Percentiles rank a stretch among this genome's conserved stretches.
Evolutionary conservation across 2,113 vertebrate genomes (phyloP).

Genomic region (Ailurus styani): DNA sequence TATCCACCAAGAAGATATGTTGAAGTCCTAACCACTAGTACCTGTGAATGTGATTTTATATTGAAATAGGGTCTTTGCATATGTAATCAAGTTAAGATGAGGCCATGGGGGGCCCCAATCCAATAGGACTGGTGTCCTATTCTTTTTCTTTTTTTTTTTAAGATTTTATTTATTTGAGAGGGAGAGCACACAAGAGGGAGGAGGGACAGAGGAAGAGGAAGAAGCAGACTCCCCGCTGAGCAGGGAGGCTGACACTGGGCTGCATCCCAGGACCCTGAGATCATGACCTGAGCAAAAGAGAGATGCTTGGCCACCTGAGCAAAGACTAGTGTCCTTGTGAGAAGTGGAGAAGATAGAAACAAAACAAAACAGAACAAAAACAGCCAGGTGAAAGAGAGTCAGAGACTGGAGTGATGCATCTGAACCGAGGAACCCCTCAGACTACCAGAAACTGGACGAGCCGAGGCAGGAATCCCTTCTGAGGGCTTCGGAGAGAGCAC

Average conservation of each 20-base stretch:
- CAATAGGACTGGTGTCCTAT: background rate
- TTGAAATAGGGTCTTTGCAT: background rate
- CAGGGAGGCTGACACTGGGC: background rate
- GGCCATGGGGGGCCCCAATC: background rate
- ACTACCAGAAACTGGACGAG: background rate
- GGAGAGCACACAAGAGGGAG: background rate
- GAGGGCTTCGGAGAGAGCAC: background rate
- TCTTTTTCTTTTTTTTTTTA: background rate
- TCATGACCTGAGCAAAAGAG: background rate
- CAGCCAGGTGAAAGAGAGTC: background rate
- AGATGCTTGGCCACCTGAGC: background rate
- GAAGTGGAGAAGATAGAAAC: background rate
- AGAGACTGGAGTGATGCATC: background rate
- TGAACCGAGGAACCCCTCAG: background rate
- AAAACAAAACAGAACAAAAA: background rate
- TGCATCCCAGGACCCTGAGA: background rate
- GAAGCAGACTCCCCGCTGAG: background rate
- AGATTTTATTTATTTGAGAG: background rate
- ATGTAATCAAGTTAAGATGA: background rate
- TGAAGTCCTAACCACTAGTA: background rate
- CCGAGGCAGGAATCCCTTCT: background rate
- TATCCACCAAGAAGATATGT: background rate
- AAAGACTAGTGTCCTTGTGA: background rate
- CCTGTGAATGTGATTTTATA: background rate
- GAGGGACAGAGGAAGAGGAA: background rate